Evolutionary conservation across 2,888 invertebrate species (phyloP), one percentile per base, ranked within the genome.

Genomic region (Drosophila antonietae): DNA sequence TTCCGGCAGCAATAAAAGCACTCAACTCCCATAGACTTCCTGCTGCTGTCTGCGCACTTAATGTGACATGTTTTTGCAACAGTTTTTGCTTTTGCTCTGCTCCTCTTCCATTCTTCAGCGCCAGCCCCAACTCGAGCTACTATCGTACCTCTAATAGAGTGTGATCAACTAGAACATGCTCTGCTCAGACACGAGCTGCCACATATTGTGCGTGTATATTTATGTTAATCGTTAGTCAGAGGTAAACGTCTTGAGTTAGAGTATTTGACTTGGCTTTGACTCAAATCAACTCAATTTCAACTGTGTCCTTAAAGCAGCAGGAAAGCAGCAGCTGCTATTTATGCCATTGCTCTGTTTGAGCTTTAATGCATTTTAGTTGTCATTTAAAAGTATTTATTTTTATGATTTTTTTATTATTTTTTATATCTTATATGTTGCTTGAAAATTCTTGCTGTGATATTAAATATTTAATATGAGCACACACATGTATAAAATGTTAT

Each of bases 11-110:
- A 81, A 83, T 87, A 84, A 87, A 84, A 84, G 87, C 84, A 84
- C 87, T 84, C 84, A 84, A 66, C 78, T 83, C 84, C 75, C 82
- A 81, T 73, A 80, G 87, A 87, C 87, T 78, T 87, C 84, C 84
- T 73, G 83, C 64, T 70, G 75, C 85, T 69, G 75, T 78, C 79
- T 70, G 69, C 81, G 84, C 87, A 84, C 84, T 84, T 84, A 84
- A 83, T 84, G 83, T 83, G 84, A 87, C 87, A 84, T 87, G 84
- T 87, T 84, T 84, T 84, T 84, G 84, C 87, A 87, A 83, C 87
- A 83, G 87, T 87, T 84, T 84, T 68, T 51, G 74, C 68, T 69
- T 75, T 76, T 74, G 1, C 14, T 68, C 63, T 58, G 20, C 49
- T 55, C n/a, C 53, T 23, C 20, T 14, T 64, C 72, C 66, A 43